Evolutionary conservation across 1,140 invertebrate species (phyloP), one percentile per base, ranked within the genome.

Genomic region (Neodiprion lecontei): DNA sequence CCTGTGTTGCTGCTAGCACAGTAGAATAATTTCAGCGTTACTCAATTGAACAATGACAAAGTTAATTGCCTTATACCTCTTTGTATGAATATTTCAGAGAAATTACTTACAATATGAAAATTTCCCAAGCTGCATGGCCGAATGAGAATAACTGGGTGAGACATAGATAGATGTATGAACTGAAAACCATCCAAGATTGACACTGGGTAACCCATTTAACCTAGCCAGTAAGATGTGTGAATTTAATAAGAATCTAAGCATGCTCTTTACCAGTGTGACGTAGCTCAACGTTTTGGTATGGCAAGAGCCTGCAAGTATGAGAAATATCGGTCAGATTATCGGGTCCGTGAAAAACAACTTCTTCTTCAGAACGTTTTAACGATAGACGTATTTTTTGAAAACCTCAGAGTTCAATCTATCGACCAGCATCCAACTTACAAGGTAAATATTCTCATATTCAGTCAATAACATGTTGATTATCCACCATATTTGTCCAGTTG

Each of bases 351-450:
- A n/a, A 72, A 72, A 72, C 47, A 53, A n/a, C 50, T 21, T 9
- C n/a, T 53, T 40, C 70, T 74, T n/a, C 47, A 49, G 17, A 76
- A 76, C 66, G 67, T 76, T 66, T 21, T 76, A 14, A 74, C 61
- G 12, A 65, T 76, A n/a, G 73, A 76, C 71, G 73, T 76, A 11
- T 76, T 74, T 61, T 74, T 74, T 14, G 68, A 76, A 67, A 76
- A 74, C 53, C 69, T 76, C 1, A 14, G 68, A 53, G 72, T 76
- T 9, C 66, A 74, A 68, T 70, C 72, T 21, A 70, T 76, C 61
- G 68, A 48, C 21, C 75, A 76, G 69, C 50, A 69, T 71, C 75
- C 75, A 61, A 71, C 73, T 5, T 75, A 75, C 66, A 73, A 75
- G 71, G 74, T 73, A 40, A 69, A 47, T 53, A 28, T 12, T 14